Evolutionary conservation across 2,888 invertebrate species (phyloP), one percentile per base, ranked within the genome.

Genomic region (Rambutsinella grinnellia): DNA sequence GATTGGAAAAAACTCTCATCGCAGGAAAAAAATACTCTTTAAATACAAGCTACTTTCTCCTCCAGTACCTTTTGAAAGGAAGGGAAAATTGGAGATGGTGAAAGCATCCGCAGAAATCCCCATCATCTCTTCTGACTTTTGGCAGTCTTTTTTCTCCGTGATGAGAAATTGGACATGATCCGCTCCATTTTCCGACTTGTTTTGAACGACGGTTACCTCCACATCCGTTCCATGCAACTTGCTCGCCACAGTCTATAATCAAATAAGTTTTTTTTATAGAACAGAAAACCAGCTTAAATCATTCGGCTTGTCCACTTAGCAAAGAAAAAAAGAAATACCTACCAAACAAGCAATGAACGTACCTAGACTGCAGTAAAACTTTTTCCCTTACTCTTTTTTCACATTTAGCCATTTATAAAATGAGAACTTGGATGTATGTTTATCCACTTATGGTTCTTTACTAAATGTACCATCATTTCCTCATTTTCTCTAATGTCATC

Each of bases 201-300:
- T 92, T 88, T 95, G 94, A 81, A 95, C 88, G 77, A 98, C 93
- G 85, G 94, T 92, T 84, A 98, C 95, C 85, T 95, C 93, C 21
- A 98, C 95, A 86, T 97, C 96, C 0, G 95, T 94, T 82, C 93
- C 92, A 86, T 97, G 98, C 27, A 98, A 90, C 86, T 95, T 94
- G 85, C 94, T 94, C 49, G 98, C 96, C 28, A 97, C 97, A 5
- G 97, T 96, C 93, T 96, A n/a, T n/a, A n/a, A n/a, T n/a, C n/a
- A n/a, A n/a, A n/a, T n/a, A n/a, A n/a, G n/a, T n/a, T n/a, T n/a
- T n/a, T n/a, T n/a, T n/a, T n/a, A n/a, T n/a, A n/a, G n/a, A n/a
- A n/a, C n/a, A n/a, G n/a, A n/a, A n/a, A n/a, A n/a, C n/a, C n/a
- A n/a, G n/a, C n/a, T n/a, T n/a, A n/a, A n/a, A n/a, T n/a, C n/a